Conservation (phyloP, 1,140 invertebrate species). For the Lepidostoma basale region DNA sequence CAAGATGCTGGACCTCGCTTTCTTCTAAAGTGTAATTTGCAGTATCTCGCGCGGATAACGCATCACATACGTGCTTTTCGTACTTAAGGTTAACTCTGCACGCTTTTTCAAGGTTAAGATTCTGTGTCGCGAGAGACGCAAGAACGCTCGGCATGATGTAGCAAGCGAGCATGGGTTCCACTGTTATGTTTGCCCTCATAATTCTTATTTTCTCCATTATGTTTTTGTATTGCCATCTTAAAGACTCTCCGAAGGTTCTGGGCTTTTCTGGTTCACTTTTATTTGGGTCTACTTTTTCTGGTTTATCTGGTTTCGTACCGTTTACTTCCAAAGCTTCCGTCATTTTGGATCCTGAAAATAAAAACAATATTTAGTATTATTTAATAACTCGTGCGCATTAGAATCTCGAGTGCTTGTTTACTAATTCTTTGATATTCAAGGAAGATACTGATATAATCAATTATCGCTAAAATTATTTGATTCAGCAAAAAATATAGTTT, state of each 20-base stretch:
- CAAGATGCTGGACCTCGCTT: slow-evolving; percentile 74
- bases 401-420: too few species aligned
- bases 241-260: slow-evolving; percentile 10
- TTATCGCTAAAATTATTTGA: too few species aligned
- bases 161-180: slow-evolving; percentile 78
- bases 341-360: slow-evolving; percentile 20
- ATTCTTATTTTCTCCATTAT: slow-evolving; percentile 62
- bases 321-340: slow-evolving; percentile 18
- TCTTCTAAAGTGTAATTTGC: slow-evolving; percentile 74
- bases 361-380: too few species aligned
- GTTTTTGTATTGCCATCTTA: slow-evolving; percentile 54
- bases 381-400: too few species aligned
- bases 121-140: slow-evolving; percentile 77
- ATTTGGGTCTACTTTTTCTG: background rate
- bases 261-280: slow-evolving; percentile 1
- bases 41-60: slow-evolving; percentile 71
- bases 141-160: slow-evolving; percentile 81
- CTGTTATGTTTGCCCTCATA: slow-evolving; percentile 72
- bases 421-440: too few species aligned
- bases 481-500: too few species aligned
- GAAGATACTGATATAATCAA: too few species aligned
- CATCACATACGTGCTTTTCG: slow-evolving; percentile 72
- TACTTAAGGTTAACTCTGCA: slow-evolving; percentile 80
- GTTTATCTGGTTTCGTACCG: slow-evolving; percentile 12
- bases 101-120: slow-evolving; percentile 83